Conservation (phyloP, 2,888 invertebrate genomes). For the Bellardia bayeri region DNA sequence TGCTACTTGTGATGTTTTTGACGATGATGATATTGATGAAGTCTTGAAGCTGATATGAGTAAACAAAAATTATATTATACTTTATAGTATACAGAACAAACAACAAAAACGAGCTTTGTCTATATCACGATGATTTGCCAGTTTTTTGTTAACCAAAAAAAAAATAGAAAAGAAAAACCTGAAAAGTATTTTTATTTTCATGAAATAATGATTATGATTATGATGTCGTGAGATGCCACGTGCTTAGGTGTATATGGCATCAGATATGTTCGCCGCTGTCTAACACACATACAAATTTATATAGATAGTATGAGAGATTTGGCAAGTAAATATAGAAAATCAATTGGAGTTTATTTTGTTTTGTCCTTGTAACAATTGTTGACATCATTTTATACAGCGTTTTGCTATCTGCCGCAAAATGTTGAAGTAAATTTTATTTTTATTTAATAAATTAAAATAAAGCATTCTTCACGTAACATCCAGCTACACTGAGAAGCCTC, state of each 20-base stretch:
- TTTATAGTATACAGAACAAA: constrained; percentile 16
- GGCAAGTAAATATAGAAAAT: constrained; percentile 45
- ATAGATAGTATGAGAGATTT: not conserved
- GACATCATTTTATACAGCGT: not conserved
- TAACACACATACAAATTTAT: not conserved
- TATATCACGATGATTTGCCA: constrained; percentile 67
- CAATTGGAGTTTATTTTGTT: constrained; percentile 29
- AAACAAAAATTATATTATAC: constrained; percentile 49
- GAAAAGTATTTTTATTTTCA: constrained; percentile 23
- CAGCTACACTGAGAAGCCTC: no score
- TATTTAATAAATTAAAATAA: constrained; percentile 20
- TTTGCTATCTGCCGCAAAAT: constrained; percentile 1
- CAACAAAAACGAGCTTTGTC: constrained; percentile 21
- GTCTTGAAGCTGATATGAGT: constrained; percentile 55
- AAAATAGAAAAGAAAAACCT: not conserved
- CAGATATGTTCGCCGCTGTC: not conserved
- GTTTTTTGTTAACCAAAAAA: constrained; percentile 22
- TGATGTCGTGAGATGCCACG: constrained; percentile 1
- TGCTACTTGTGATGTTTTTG: constrained; percentile 17
- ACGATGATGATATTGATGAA: constrained; percentile 46
- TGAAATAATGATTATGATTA: constrained; percentile 13
- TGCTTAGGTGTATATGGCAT: constrained; percentile 21
- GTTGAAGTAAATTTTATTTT: constrained; percentile 20
- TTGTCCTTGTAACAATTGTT: constrained; percentile 12
- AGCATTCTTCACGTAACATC: no score